Evolutionary conservation across 2,113 vertebrate genomes (phyloP).

Genomic region (Microtus ochrogaster): DNA sequence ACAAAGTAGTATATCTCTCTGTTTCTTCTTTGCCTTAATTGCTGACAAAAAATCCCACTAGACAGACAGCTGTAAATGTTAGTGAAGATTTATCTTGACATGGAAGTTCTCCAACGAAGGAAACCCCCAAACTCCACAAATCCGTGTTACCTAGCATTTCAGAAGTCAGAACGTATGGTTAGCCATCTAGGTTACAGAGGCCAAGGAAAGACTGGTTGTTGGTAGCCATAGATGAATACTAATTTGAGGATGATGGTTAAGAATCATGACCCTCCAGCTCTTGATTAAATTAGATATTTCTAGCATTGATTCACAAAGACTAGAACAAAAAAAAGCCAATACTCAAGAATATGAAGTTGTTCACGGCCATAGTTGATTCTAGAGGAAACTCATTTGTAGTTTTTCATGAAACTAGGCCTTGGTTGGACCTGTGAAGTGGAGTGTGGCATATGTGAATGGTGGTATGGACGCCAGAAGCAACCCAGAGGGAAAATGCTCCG

Average conservation of each 20-base stretch:
- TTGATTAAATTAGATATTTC: neutral
- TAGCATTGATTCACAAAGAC: slow-evolving; percentile 42
- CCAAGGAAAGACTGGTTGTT: slow-evolving; percentile 12
- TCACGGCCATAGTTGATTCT: neutral
- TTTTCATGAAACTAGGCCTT: slow-evolving; percentile 40
- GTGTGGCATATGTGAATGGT: slow-evolving; percentile 45
- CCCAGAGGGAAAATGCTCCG: neutral
- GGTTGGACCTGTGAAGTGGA: slow-evolving; percentile 51
- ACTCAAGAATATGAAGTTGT: neutral
- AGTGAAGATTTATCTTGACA: slow-evolving; percentile 18
- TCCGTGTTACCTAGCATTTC: neutral
- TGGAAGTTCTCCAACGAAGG: slow-evolving; percentile 35
- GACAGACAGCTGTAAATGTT: slow-evolving; percentile 16
- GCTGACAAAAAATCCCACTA: neutral
- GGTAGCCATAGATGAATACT: slow-evolving; percentile 37
- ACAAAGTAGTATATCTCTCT: neutral
- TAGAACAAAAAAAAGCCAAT: slow-evolving; percentile 37
- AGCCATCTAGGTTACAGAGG: slow-evolving; percentile 49
- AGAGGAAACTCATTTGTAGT: slow-evolving; percentile 22
- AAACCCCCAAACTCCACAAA: neutral
- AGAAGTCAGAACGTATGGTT: slow-evolving; percentile 22
- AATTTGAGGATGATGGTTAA: slow-evolving; percentile 12
- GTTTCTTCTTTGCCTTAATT: slow-evolving; percentile 30
- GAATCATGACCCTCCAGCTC: neutral
- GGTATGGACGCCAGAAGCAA: slow-evolving; percentile 47